A percentile compares a stretch with the other conserved stretches of the same genome.
These are phyloP conservation scores for Perca schrenkii DNA, from an alignment of 2,113 vertebrate species.

Conservation along the genomic window DNA sequence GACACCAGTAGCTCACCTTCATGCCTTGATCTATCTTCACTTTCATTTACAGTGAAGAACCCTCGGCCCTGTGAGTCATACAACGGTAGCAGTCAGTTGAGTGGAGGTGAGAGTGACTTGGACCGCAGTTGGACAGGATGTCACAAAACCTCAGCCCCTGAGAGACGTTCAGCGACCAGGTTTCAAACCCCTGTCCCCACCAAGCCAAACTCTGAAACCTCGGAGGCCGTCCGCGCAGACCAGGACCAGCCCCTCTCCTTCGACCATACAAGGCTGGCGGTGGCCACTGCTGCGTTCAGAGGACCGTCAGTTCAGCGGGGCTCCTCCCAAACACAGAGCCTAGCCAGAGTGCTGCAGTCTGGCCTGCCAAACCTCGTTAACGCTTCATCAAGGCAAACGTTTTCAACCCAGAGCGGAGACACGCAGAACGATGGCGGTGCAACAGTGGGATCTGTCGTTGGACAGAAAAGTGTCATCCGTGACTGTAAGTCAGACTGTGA, in stretches of 20 bases:
- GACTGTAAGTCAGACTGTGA: neutral
- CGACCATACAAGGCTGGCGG: conserved; percentile 72
- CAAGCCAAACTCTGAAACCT: conserved; percentile 4
- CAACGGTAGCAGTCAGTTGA: neutral
- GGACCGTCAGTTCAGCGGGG: conserved; percentile 34
- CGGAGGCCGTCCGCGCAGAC: conserved; percentile 20
- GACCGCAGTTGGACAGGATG: neutral
- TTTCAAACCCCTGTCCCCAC: neutral
- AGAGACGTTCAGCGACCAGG: neutral
- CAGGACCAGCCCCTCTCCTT: conserved; percentile 86
- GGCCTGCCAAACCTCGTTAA: conserved; percentile 81
- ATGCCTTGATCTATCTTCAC: neutral
- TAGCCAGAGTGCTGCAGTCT: conserved; percentile 74
- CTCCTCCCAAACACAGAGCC: conserved; percentile 54
- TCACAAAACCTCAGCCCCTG: conserved; percentile 12
- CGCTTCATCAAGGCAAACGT: conserved; percentile 20
- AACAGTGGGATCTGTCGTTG: neutral
- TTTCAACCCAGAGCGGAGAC: neutral
- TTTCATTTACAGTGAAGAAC: conserved; percentile 67
- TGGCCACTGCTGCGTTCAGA: conserved; percentile 77
- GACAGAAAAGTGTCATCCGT: neutral
- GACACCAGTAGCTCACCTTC: neutral
- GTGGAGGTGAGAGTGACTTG: conserved; percentile 11
- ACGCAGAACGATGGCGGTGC: neutral
- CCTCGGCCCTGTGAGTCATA: conserved; percentile 18